Percentiles rank a stretch among this genome's conserved stretches.
Evolutionary conservation across 2,797 vertebrate genomes (phyloP).

Genomic region (Chaetodon trifasciatus): DNA sequence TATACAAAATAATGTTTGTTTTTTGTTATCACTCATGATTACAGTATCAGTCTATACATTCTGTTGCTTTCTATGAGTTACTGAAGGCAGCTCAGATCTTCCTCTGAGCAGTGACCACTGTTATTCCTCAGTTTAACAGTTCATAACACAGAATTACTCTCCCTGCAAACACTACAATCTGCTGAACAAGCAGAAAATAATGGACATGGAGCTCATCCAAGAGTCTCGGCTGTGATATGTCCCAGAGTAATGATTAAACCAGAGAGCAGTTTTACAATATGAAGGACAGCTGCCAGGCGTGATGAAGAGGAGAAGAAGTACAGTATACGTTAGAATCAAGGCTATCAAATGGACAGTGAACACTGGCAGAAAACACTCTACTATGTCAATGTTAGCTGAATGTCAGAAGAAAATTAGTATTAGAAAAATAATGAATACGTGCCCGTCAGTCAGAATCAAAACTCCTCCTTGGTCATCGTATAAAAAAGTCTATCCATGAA

Average conservation of each 20-base stretch:
- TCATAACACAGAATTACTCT: conserved; percentile 30
- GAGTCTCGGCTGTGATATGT: conserved; percentile 53
- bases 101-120: neutral
- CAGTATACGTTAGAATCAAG: neutral
- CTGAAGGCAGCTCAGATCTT: conserved; percentile 13
- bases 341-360: conserved; percentile 27
- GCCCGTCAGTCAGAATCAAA: too few relatives aligned
- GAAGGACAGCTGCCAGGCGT: conserved; percentile 44
- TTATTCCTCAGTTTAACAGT: conserved; percentile 44
- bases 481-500: neutral
- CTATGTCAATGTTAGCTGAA: neutral
- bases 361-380: conserved; percentile 29
- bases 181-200: conserved; percentile 48
- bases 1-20: neutral
- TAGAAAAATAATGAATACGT: too few relatives aligned
- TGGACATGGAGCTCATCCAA: conserved; percentile 56
- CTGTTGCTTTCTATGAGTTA: neutral
- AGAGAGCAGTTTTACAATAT: conserved; percentile 54
- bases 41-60: neutral
- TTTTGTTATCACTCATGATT: neutral
- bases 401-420: neutral
- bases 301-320: conserved; percentile 29
- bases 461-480: neutral
- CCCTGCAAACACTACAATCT: conserved; percentile 39
- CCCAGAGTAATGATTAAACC: conserved; percentile 66